phyloP scores from a whole-genome alignment of 2,797 vertebrate species.

The Catharus ustulatus region DNA sequence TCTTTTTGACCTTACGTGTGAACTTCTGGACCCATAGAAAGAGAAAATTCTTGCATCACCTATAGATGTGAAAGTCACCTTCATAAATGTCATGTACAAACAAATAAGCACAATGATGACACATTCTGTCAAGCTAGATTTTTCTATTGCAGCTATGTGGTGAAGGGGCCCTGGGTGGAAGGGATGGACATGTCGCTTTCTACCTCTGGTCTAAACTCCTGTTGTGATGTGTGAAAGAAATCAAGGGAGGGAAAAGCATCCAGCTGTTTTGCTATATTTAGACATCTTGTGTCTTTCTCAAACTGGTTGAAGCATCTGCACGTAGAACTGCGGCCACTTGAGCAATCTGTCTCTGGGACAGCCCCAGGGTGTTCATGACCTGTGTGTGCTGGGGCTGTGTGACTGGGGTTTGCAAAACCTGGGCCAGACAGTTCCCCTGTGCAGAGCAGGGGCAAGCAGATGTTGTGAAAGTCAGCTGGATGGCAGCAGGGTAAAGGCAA shows the following conservation, averaged over 20 bases:
- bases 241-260: not conserved
- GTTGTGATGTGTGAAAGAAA: not conserved
- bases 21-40: not conserved
- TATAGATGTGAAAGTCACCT: not conserved
- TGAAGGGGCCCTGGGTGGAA: not conserved
- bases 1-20: not conserved
- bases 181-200: not conserved
- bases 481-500: not conserved
- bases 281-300: not conserved
- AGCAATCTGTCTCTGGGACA: not conserved
- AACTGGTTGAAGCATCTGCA: not conserved
- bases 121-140: not conserved
- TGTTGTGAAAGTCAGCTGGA: not conserved
- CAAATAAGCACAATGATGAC: not conserved
- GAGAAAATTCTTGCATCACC: not conserved
- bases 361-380: rapidly evolving
- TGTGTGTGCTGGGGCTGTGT: rapidly evolving
- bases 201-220: not conserved
- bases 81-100: not conserved
- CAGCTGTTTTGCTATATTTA: not conserved
- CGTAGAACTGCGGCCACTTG: not conserved
- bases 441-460: not conserved
- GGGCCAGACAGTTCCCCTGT: not conserved
- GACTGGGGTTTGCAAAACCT: not conserved
- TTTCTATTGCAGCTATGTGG: not conserved